Evolutionary conservation across 2,888 invertebrate species (phyloP).

Genomic region (Thalpophila matura): DNA sequence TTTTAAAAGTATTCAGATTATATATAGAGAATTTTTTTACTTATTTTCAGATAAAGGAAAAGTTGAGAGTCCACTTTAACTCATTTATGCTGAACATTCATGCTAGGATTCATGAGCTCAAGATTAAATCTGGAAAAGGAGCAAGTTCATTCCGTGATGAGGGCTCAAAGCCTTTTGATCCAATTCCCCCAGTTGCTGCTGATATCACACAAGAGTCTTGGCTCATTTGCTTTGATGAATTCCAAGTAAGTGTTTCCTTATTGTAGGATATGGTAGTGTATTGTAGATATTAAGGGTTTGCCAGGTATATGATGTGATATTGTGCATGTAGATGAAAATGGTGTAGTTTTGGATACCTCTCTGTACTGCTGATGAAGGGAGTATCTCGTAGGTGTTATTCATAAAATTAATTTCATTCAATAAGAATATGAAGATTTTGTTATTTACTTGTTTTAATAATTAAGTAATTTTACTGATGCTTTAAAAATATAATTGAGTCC

Average conservation of each 20-base stretch:
- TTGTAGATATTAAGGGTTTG: neutral
- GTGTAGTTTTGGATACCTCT: too few relatives aligned
- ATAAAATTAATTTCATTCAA: too few relatives aligned
- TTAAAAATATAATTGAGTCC: too few relatives aligned
- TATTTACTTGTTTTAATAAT: conserved; percentile 4
- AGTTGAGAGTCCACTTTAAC: conserved; percentile 98
- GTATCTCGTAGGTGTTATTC: too few relatives aligned
- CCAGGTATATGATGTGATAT: too few relatives aligned
- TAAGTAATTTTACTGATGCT: too few relatives aligned
- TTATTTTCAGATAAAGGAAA: conserved; percentile 91
- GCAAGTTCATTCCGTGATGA: conserved; percentile 86
- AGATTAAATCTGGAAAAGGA: conserved; percentile 90
- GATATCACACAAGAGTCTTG: conserved; percentile 96
- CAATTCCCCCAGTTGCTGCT: conserved; percentile 98
- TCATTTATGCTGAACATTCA: conserved; percentile 99
- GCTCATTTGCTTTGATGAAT: conserved; percentile 99
- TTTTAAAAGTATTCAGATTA: neutral
- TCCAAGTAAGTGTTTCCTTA: conserved; percentile 93
- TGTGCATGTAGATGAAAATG: too few relatives aligned
- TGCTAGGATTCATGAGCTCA: conserved; percentile 96
- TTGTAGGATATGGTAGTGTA: neutral
- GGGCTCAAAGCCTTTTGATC: conserved; percentile 93
- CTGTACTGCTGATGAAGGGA: too few relatives aligned
- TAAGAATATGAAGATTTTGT: neutral
- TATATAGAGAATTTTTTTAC: neutral